These are phyloP conservation scores for Colletes gigas DNA, from an alignment of 1,140 invertebrate species.

Conservation along the genomic window DNA sequence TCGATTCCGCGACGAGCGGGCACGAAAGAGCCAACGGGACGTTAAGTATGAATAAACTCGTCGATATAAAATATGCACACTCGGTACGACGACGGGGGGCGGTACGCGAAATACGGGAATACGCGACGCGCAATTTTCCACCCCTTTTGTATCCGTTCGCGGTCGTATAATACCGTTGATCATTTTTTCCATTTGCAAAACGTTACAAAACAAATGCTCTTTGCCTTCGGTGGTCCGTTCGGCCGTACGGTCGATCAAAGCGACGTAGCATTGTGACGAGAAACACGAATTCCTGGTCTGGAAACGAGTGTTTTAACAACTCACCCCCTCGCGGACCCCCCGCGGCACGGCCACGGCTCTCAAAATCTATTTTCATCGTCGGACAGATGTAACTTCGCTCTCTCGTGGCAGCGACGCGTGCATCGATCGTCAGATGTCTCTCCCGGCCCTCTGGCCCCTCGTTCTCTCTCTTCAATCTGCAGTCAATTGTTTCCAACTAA, in stretches of 20 bases:
- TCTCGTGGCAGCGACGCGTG: conserved; percentile 72
- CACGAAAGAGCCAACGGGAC: conserved; percentile 17
- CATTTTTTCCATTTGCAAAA: conserved; percentile 64
- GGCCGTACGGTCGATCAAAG: conserved; percentile 59
- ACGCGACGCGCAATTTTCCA: conserved; percentile 31
- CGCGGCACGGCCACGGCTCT: conserved; percentile 60
- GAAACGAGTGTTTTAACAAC: conserved; percentile 70
- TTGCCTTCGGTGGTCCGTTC: conserved; percentile 51
- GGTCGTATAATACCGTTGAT: conserved; percentile 61
- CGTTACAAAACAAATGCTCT: conserved; percentile 55
- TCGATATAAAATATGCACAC: conserved; percentile 56
- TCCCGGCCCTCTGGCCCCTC: conserved; percentile 45
- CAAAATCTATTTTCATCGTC: conserved; percentile 77
- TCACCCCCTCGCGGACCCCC: conserved; percentile 35
- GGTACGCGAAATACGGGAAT: neutral
- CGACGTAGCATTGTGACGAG: conserved; percentile 62
- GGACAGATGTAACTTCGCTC: conserved; percentile 73
- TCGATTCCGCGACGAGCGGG: conserved; percentile 22
- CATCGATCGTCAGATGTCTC: conserved; percentile 78
- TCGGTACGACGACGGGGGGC: neutral
- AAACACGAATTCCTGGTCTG: conserved; percentile 68
- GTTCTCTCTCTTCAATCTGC: conserved; percentile 79
- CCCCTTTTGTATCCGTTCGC: conserved; percentile 24
- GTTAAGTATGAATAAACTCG: conserved; percentile 39
- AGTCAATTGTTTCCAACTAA: conserved; percentile 82